A percentile compares a stretch with the other conserved stretches of the same genome.
phyloP scores from a whole-genome alignment of 2,888 invertebrate genomes.

The Exocentrus adspersus region DNA sequence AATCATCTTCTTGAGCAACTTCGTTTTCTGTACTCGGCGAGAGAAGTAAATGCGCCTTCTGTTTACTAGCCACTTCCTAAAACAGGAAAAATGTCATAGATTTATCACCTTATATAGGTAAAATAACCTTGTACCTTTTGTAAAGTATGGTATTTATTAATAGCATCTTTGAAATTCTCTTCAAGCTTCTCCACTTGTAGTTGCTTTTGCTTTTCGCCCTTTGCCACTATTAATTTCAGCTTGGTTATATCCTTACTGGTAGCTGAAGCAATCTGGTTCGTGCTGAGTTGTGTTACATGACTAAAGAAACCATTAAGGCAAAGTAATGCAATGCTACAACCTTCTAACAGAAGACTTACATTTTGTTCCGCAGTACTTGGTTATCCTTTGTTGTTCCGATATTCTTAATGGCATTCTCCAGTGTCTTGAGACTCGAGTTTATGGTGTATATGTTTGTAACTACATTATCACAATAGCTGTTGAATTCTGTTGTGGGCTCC shows the following conservation, averaged over 20 bases:
- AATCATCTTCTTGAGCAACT: constrained; percentile 55
- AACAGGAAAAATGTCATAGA: constrained; percentile 22
- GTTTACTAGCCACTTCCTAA: constrained; percentile 74
- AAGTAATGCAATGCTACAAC: background rate
- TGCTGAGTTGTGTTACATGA: constrained; percentile 78
- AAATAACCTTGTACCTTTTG: constrained; percentile 73
- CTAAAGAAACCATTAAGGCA: constrained; percentile 61
- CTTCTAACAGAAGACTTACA: constrained; percentile 63
- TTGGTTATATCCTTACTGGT: constrained; percentile 79
- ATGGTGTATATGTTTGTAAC: constrained; percentile 84
- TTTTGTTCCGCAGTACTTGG: constrained; percentile 72
- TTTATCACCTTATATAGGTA: background rate
- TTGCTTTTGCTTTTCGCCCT: constrained; percentile 82
- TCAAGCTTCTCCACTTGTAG: constrained; percentile 86
- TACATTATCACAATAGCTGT: constrained; percentile 82
- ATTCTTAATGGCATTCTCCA: constrained; percentile 79
- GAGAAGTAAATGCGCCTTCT: constrained; percentile 70
- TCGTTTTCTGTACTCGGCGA: constrained; percentile 58
- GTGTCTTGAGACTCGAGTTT: constrained; percentile 75
- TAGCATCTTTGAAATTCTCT: constrained; percentile 82
- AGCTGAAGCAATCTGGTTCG: constrained; percentile 78
- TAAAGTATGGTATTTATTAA: constrained; percentile 74
- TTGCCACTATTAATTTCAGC: constrained; percentile 74
- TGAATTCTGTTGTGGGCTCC: constrained; percentile 79
- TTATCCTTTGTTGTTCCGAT: constrained; percentile 82